Percentiles rank a stretch among this genome's conserved stretches.
phyloP scores from a whole-genome alignment of 2,113 vertebrate genomes.

The Isichthys henryi region DNA sequence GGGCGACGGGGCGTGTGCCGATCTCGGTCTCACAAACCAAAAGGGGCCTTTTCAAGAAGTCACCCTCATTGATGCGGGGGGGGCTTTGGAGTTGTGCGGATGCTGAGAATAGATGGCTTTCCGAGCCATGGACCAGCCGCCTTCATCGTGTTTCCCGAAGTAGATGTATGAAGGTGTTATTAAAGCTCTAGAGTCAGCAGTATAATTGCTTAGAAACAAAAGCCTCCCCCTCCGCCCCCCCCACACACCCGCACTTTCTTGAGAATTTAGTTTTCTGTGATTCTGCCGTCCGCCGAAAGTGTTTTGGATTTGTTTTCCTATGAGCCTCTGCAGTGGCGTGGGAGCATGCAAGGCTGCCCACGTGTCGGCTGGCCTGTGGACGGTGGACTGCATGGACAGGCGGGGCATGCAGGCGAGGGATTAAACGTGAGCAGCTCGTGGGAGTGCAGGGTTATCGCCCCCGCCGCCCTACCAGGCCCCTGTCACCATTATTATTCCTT shows the following conservation, averaged over 20 bases:
- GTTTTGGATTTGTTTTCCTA: not conserved
- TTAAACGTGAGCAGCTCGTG: not conserved
- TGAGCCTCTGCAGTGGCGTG: not conserved
- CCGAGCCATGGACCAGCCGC: not conserved
- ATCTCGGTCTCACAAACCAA: not conserved
- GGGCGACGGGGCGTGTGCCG: not conserved
- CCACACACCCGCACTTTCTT: not conserved
- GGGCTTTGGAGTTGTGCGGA: not conserved
- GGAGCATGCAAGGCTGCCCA: not conserved
- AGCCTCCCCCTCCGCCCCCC: not conserved
- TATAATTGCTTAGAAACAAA: not conserved
- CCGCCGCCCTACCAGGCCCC: not conserved
- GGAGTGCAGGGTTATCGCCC: not conserved
- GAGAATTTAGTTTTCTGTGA: not conserved
- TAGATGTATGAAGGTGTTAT: not conserved
- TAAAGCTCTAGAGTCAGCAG: not conserved
- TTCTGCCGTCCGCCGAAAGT: not conserved
- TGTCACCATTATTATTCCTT: not conserved
- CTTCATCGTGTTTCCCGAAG: not conserved
- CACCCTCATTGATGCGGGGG: not conserved
- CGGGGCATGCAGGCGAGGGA: not conserved
- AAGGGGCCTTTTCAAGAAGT: not conserved
- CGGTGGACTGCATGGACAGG: not conserved
- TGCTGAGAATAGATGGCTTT: not conserved
- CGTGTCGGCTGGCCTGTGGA: not conserved